Evolutionary conservation across 1,140 invertebrate species (phyloP), one percentile per base, ranked within the genome.

Genomic region (Andrena cerasifolii): DNA sequence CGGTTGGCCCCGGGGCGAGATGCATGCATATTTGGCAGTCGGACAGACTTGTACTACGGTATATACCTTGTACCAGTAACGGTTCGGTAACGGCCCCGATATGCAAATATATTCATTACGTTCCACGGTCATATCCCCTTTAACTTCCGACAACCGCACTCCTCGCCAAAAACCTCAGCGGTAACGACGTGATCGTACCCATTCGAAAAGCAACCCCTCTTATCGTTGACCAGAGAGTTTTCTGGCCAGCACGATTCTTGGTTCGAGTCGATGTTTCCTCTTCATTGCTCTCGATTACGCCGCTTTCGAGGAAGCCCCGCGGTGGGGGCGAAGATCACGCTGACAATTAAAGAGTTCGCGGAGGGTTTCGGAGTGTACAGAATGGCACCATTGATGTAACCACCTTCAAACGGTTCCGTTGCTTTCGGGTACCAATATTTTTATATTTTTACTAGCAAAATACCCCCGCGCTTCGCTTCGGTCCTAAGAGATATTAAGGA

Each of bases 31-130:
- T 91, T 92, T 92, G 90, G 88, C 89, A 90, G 86, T 84, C 88
- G 74, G 86, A 84, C 84, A 90, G 89, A 88, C 87, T 89, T 89
- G 86, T 88, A 86, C 72, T 62, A 59, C 75, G 79, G 87, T 80
- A 80, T 80, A 80, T 84, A 89, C 86, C 85, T 89, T 90, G 89
- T 89, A 89, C 87, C 84, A 83, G 90, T 88, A 90, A 91, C 89
- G 86, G 87, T 90, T 92, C 86, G 83, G 90, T 91, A 91, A 92
- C 90, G 90, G 89, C 85, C 86, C 89, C 85, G 89, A 91, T 92
- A 92, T 92, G 90, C 90, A 92, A 92, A 92, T 92, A 91, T 92
- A 92, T 92, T 91, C 90, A 92, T 91, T 91, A 91, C 90, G 86
- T 89, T 80, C 87, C 76, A 82, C 84, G 78, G 86, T 76, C 83